A percentile compares a stretch with the other conserved stretches of the same genome.
Evolutionary conservation across 2,113 vertebrate species (phyloP).

Genomic region (Mus pahari): DNA sequence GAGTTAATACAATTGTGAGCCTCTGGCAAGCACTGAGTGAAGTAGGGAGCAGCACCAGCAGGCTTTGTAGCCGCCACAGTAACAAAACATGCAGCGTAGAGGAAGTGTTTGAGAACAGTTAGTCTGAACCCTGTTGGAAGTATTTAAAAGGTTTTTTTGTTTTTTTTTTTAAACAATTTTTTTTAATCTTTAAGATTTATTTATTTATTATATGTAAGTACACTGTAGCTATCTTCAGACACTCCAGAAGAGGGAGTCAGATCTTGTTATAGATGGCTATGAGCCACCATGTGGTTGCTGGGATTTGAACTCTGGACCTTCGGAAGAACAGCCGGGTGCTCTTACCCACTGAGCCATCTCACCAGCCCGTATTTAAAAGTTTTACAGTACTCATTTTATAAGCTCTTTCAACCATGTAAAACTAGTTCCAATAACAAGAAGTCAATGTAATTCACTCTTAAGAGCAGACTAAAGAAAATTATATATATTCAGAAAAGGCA

Average conservation of each 20-base stretch:
- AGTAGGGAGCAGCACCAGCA: neutral
- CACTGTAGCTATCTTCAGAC: too few species aligned
- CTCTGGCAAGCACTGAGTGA: neutral
- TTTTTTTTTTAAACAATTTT: too few species aligned
- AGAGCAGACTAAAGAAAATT: slow-evolving; percentile 19
- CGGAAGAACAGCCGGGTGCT: too few species aligned
- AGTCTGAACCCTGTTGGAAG: neutral
- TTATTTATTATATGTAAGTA: too few species aligned
- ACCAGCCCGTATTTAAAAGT: too few species aligned
- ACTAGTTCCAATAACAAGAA: slow-evolving; percentile 9
- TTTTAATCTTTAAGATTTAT: too few species aligned
- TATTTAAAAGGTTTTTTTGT: too few species aligned
- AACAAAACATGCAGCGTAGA: neutral
- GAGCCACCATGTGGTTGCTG: too few species aligned
- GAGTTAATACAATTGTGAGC: neutral
- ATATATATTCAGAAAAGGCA: neutral
- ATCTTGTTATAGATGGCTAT: too few species aligned
- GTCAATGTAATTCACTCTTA: neutral
- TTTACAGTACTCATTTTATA: neutral
- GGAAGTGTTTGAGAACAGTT: neutral
- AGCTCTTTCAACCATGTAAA: neutral
- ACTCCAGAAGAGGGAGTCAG: too few species aligned
- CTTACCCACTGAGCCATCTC: too few species aligned
- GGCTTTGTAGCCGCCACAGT: neutral
- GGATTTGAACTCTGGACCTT: too few species aligned